These are phyloP conservation scores for Dromaius novaehollandiae DNA, from an alignment of 2,113 vertebrate genomes.

Conservation along the genomic window DNA sequence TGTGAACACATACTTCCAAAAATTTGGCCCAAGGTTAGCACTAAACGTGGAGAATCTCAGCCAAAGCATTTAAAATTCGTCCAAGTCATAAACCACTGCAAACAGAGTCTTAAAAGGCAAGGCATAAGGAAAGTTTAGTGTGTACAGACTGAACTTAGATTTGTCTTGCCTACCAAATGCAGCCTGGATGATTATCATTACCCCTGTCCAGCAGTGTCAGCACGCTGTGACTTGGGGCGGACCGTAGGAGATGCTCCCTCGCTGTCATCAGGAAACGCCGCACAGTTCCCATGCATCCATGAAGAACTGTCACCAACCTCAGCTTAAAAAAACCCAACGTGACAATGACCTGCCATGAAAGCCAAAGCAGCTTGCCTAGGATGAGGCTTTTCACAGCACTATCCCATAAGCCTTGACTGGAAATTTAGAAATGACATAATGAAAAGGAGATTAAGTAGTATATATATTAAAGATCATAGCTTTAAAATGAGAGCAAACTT, in stretches of 20 bases:
- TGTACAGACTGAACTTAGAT: background rate
- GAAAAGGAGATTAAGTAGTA: background rate
- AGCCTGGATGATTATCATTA: background rate
- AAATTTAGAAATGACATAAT: background rate
- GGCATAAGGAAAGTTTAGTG: background rate
- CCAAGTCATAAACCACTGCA: background rate
- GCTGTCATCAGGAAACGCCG: background rate
- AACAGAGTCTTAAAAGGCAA: background rate
- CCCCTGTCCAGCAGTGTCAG: background rate
- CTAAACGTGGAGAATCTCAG: too few relatives aligned
- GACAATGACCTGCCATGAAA: background rate
- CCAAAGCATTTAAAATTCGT: background rate
- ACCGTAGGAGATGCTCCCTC: background rate
- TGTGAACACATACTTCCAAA: background rate
- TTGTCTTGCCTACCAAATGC: fast-evolving
- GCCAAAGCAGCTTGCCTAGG: background rate
- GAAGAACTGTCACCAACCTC: background rate
- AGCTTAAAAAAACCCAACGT: background rate
- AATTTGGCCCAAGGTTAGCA: background rate
- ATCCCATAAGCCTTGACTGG: background rate
- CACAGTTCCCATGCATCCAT: background rate
- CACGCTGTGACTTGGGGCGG: background rate
- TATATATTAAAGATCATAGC: background rate
- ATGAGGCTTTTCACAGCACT: background rate
- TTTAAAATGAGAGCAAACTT: background rate